Percentiles rank a stretch among this genome's conserved stretches.
These are phyloP conservation scores for Cecropterus lyciades DNA, from an alignment of 1,140 invertebrate species.

Conservation along the genomic window DNA sequence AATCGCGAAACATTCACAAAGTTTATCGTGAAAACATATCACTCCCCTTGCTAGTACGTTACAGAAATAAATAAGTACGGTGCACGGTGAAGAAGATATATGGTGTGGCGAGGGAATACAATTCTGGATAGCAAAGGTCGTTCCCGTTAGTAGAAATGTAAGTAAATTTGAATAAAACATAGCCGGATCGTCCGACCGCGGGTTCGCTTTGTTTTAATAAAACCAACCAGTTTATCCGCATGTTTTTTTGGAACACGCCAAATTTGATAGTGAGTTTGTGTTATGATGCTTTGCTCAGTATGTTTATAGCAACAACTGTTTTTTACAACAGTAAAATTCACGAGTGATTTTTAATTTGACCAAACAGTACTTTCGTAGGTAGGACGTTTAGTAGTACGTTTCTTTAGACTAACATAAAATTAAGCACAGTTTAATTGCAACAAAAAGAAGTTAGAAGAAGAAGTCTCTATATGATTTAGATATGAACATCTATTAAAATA, in stretches of 20 bases:
- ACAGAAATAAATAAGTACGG: constrained; percentile 76
- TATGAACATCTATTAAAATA: no score
- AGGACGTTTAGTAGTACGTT: no score
- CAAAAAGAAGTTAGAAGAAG: no score
- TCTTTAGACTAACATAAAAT: no score
- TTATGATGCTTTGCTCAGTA: background rate
- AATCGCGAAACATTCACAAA: constrained; percentile 2
- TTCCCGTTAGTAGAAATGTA: constrained; percentile 82
- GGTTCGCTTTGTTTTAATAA: constrained; percentile 54
- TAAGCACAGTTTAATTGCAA: no score
- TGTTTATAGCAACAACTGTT: no score
- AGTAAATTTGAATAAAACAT: constrained; percentile 85
- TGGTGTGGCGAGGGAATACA: constrained; percentile 80
- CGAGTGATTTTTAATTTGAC: no score
- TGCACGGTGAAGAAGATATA: constrained; percentile 80
- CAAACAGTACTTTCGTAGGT: no score
- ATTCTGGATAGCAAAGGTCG: constrained; percentile 77
- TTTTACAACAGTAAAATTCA: no score
- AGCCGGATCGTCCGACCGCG: constrained; percentile 44
- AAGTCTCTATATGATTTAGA: no score
- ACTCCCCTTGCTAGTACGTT: constrained; percentile 49
- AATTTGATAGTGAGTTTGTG: background rate
- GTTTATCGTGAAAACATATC: constrained; percentile 49
- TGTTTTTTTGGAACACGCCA: constrained; percentile 20
- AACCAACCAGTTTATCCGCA: constrained; percentile 14